Evolutionary conservation across 2,113 vertebrate genomes (phyloP).

Genomic region (Xiphias gladius): DNA sequence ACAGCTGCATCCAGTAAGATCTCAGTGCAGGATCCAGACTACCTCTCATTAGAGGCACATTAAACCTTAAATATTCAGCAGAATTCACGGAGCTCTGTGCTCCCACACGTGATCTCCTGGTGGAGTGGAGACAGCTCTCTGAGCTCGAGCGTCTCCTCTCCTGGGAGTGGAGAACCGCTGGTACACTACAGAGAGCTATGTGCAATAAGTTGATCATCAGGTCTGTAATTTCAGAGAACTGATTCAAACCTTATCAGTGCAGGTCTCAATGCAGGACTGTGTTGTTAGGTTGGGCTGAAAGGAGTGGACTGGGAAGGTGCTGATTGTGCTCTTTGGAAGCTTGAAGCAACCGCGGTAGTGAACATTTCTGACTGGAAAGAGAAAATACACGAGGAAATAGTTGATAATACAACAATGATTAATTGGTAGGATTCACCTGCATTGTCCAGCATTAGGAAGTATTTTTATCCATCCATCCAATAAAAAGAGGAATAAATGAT

Average conservation of each 20-base stretch:
- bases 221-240: background rate
- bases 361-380: constrained; percentile 88
- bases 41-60: constrained; percentile 62
- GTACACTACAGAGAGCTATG: constrained; percentile 5
- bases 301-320: constrained; percentile 86
- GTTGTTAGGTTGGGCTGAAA: constrained; percentile 88
- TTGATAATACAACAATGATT: background rate
- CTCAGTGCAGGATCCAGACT: constrained; percentile 44
- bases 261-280: constrained; percentile 93
- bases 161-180: background rate
- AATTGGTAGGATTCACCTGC: background rate
- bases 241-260: constrained; percentile 93
- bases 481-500: too few species aligned
- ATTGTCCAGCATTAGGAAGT: background rate
- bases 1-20: constrained; percentile 41
- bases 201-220: constrained; percentile 33
- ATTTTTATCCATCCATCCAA: background rate
- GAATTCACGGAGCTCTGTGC: constrained; percentile 23
- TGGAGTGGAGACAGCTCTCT: constrained; percentile 27
- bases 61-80: constrained; percentile 62
- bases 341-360: constrained; percentile 92
- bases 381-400: background rate
- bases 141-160: constrained; percentile 18
- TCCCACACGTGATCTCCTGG: constrained; percentile 26
- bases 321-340: constrained; percentile 85